Percentiles rank a stretch among this genome's conserved stretches.
phyloP scores from a whole-genome alignment of 1,140 invertebrate species.

The Coenobita brevimanus region DNA sequence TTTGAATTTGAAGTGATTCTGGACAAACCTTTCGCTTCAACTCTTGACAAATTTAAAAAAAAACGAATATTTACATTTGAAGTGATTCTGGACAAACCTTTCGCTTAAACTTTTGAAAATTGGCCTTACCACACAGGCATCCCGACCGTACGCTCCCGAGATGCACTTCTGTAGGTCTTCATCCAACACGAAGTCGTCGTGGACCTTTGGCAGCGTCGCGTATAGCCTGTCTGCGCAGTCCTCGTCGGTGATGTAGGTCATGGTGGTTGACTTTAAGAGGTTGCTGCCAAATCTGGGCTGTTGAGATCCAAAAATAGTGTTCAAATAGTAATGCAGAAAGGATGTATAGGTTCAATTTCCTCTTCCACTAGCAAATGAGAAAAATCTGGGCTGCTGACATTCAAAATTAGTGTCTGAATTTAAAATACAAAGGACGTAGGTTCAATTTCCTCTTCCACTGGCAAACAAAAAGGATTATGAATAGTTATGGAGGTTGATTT shows the following conservation, averaged over 20 bases:
- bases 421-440: too few relatives aligned
- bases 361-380: too few relatives aligned
- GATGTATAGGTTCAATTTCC: too few relatives aligned
- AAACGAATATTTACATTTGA: too few relatives aligned
- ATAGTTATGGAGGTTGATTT: conserved; percentile 18
- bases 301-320: not conserved
- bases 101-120: not conserved
- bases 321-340: too few relatives aligned
- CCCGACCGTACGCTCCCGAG: conserved; percentile 35
- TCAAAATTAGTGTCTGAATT: too few relatives aligned
- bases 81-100: too few relatives aligned
- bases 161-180: conserved; percentile 39
- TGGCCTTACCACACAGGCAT: conserved; percentile 61
- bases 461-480: too few relatives aligned
- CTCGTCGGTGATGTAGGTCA: conserved; percentile 30
- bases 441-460: too few relatives aligned
- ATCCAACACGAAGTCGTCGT: conserved; percentile 14
- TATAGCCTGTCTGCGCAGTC: conserved; percentile 41
- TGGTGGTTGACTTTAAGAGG: conserved; percentile 25
- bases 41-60: too few relatives aligned
- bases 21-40: too few relatives aligned
- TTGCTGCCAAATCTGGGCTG: conserved; percentile 60
- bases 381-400: conserved; percentile 45
- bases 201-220: conserved; percentile 17
- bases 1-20: too few relatives aligned